Percentiles rank a stretch among this genome's conserved stretches.
phyloP scores from a whole-genome alignment of 2,113 vertebrate species.

The Arizona elegans region DNA sequence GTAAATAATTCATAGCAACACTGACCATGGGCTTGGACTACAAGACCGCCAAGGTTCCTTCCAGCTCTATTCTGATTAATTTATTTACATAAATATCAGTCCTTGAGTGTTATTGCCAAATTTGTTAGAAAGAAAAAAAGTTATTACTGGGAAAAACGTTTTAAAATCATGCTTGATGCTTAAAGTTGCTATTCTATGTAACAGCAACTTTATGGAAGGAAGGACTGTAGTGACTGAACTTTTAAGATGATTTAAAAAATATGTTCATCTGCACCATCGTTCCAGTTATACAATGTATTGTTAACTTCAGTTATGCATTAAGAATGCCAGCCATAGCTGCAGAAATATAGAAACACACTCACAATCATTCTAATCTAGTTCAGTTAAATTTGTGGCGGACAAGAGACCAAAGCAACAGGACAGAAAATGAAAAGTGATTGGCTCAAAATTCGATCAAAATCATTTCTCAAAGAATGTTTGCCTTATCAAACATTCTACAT shows the following conservation, averaged over 20 bases:
- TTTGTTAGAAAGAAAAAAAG: not conserved
- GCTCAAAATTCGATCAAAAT: slow-evolving; percentile 4
- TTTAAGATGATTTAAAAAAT: not conserved
- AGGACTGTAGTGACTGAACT: not conserved
- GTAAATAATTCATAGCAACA: not conserved
- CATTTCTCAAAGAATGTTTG: slow-evolving; percentile 3
- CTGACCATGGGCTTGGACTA: too few relatives aligned
- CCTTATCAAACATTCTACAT: slow-evolving; percentile 29
- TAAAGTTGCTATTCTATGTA: not conserved
- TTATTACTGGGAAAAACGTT: not conserved
- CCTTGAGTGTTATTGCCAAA: not conserved
- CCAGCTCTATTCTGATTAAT: too few relatives aligned
- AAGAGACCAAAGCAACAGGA: not conserved
- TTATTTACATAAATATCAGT: not conserved
- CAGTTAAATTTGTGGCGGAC: not conserved
- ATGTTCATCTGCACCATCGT: not conserved
- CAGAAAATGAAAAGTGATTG: slow-evolving; percentile 12
- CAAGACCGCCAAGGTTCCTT: too few relatives aligned
- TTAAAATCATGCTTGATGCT: not conserved
- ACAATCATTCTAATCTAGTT: not conserved
- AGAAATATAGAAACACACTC: not conserved
- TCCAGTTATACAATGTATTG: not conserved
- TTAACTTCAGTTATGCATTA: not conserved
- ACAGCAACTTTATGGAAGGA: not conserved
- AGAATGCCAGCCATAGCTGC: not conserved